phyloP scores from a whole-genome alignment of 2,888 invertebrate genomes.

The Drosophila sordidula region DNA sequence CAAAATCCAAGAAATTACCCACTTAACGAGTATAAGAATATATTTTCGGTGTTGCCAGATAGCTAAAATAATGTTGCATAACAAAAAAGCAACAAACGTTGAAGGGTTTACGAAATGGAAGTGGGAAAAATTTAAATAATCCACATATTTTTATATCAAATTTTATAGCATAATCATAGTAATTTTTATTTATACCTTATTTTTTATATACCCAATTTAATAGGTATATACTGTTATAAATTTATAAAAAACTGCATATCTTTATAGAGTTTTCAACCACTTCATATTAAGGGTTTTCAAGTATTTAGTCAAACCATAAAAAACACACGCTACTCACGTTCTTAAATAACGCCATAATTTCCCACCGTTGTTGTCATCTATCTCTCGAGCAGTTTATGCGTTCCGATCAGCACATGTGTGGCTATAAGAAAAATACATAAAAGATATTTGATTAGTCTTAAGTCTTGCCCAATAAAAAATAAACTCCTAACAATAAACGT shows the following conservation, averaged over 20 bases:
- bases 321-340: constrained; percentile 58
- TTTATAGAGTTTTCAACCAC: constrained; percentile 16
- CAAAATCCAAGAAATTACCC: background rate
- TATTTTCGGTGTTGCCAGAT: background rate
- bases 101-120: too few species aligned
- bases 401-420: constrained; percentile 17
- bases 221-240: background rate
- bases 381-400: constrained; percentile 14
- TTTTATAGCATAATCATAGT: background rate
- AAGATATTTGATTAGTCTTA: constrained; percentile 36
- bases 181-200: background rate
- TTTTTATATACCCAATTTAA: constrained; percentile 1
- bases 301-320: constrained; percentile 35
- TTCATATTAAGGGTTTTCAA: constrained; percentile 19
- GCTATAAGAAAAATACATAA: constrained; percentile 33
- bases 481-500: constrained; percentile 38
- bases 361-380: constrained; percentile 7
- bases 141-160: too few species aligned
- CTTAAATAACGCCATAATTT: constrained; percentile 48
- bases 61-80: background rate
- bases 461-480: constrained; percentile 23
- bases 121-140: too few species aligned
- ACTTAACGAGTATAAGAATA: background rate
- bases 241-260: constrained; percentile 56
- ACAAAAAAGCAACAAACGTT: background rate